Base-by-base conservation (phyloP, 23 tunicate genomes). In the Pegea sp. region DNA sequence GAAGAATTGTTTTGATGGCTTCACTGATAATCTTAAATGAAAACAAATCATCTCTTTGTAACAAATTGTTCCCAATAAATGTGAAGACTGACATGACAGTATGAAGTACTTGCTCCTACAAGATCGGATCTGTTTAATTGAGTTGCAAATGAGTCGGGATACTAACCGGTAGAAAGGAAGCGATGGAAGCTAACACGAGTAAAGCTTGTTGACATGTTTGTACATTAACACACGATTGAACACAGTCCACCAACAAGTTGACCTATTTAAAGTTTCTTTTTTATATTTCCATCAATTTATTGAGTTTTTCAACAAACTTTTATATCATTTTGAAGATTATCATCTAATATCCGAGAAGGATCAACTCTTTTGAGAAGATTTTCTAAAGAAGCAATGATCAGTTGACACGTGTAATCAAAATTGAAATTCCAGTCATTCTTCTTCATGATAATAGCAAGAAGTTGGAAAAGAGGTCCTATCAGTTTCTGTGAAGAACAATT, bases 61-160 rank as follows among this genome's bases (percentile, higher is more conserved):
- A 32, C 61, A 77, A 21, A 30, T 51, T 63, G 24, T 60, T 58
- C 4, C 89, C 89, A 75, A 77, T 77, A 30, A 77, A 77, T 23
- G 89, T 77, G 56, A 77, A 77, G 16, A 77, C 52, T 5, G 89
- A 62, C 89, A 77, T 77, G 20, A 68, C 74, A 42, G 62, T 77
- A 32, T 68, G 75, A 16, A 77, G 56, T 4, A 77, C 59, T 57
- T 77, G 68, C 28, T 77, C 89, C 84, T 74, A 30, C 24, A 38
- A 50, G 6, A 59, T 42, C n/a, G n/a, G n/a, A n/a, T n/a, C n/a
- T n/a, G n/a, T n/a, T n/a, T n/a, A n/a, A n/a, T n/a, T n/a, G n/a
- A n/a, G n/a, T n/a, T n/a, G n/a, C n/a, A n/a, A n/a, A n/a, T n/a
- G n/a, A n/a, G n/a, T n/a, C n/a, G n/a, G n/a, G n/a, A n/a, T 18